These are phyloP conservation scores for Eospalax fontanierii DNA, from an alignment of 2,797 vertebrate species.

Conservation along the genomic window DNA sequence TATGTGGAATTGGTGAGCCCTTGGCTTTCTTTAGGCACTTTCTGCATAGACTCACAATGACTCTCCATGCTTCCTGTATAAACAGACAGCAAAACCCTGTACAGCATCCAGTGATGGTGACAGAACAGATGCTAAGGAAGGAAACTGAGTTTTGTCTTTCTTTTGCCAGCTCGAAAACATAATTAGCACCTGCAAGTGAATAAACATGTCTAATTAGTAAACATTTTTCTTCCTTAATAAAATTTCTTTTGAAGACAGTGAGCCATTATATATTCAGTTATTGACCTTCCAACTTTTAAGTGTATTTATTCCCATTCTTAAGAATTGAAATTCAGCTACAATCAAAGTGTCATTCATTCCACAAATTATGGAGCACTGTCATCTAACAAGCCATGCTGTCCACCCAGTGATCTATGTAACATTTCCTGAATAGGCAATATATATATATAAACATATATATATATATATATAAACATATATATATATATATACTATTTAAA, in stretches of 20 bases:
- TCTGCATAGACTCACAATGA: neutral
- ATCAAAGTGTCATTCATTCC: constrained; percentile 76
- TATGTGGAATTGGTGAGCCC: constrained; percentile 34
- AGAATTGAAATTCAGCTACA: constrained; percentile 82
- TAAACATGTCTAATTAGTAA: constrained; percentile 58
- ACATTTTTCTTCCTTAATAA: constrained; percentile 54
- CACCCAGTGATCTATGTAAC: constrained; percentile 75
- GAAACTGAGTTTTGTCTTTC: constrained; percentile 44
- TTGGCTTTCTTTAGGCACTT: constrained; percentile 46
- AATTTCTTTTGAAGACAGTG: neutral
- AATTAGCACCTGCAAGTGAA: constrained; percentile 55
- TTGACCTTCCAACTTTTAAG: constrained; percentile 83
- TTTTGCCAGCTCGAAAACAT: constrained; percentile 28
- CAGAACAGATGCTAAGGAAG: constrained; percentile 23
- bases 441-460: constrained; percentile 2
- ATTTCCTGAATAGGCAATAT: constrained; percentile 65
- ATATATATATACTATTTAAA: constrained; percentile 61
- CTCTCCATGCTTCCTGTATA: constrained; percentile 35
- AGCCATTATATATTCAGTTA: constrained; percentile 78
- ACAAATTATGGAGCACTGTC: neutral
- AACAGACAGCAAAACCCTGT: constrained; percentile 45
- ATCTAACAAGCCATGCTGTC: neutral
- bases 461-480: too few relatives aligned
- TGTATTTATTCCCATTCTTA: constrained; percentile 72
- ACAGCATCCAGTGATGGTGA: constrained; percentile 3